A percentile compares a stretch with the other conserved stretches of the same genome.
phyloP scores from a whole-genome alignment of 2,113 vertebrate genomes.

The Spilogale gracilis region DNA sequence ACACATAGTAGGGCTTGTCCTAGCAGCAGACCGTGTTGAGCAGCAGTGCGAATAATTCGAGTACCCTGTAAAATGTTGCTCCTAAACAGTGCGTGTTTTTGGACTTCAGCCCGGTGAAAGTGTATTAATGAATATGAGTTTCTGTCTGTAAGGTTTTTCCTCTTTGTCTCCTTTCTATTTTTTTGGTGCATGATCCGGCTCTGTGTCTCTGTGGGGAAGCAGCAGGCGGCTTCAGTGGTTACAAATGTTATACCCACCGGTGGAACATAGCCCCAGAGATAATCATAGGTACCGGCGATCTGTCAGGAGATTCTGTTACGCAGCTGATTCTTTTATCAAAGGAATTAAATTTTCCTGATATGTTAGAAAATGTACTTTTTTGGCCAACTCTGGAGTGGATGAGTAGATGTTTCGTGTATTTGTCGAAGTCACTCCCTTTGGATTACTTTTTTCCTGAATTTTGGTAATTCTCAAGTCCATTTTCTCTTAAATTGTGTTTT shows the following conservation, averaged over 20 bases:
- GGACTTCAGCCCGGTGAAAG: not conserved
- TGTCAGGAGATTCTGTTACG: not conserved
- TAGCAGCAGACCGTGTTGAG: not conserved
- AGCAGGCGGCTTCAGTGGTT: conserved; percentile 45
- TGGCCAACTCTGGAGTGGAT: not conserved
- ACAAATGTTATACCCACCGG: conserved; percentile 32
- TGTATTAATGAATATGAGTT: not conserved
- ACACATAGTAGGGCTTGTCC: conserved; percentile 67
- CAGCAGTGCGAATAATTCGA: not conserved
- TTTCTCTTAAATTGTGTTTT: conserved; percentile 3
- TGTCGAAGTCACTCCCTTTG: not conserved
- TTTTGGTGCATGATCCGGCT: conserved; percentile 59
- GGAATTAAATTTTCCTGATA: conserved; percentile 56
- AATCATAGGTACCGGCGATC: conserved; percentile 42
- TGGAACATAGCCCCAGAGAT: conserved; percentile 47
- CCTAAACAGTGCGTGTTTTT: not conserved
- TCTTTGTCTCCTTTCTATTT: conserved; percentile 61
- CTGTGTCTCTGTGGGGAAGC: conserved; percentile 54
- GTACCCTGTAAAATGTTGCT: not conserved
- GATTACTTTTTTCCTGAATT: not conserved
- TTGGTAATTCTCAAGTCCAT: not conserved
- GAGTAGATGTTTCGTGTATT: not conserved
- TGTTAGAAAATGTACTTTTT: conserved; percentile 33
- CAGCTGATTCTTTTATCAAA: conserved; percentile 36
- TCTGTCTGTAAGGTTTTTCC: conserved; percentile 31